Evolutionary conservation across 2,113 vertebrate genomes (phyloP).

Genomic region (Mustelus asterias): DNA sequence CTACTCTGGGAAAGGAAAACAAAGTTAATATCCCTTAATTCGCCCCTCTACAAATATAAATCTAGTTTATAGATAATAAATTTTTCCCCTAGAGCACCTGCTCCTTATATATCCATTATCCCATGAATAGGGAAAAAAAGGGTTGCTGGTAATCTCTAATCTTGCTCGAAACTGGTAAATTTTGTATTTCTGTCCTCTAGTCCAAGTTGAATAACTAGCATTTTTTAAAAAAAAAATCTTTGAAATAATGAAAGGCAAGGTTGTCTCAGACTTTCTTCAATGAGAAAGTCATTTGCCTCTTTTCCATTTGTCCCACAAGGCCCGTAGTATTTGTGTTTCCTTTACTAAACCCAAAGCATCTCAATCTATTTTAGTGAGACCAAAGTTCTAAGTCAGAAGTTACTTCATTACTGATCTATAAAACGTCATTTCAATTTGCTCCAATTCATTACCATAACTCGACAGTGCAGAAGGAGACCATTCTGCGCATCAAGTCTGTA

Average conservation of each 20-base stretch:
- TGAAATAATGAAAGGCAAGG: too few relatives aligned
- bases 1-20: background rate
- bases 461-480: too few relatives aligned
- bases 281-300: too few relatives aligned
- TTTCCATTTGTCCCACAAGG: background rate
- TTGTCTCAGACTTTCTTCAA: too few relatives aligned
- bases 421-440: background rate
- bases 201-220: background rate
- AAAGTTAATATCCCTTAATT: background rate
- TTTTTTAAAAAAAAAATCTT: background rate
- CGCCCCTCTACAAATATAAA: background rate
- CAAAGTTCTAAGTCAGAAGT: background rate
- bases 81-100: background rate
- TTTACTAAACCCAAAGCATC: background rate
- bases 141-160: background rate
- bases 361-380: background rate
- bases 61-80: background rate
- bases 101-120: background rate
- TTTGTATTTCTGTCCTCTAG: background rate
- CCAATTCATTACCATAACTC: background rate
- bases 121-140: background rate
- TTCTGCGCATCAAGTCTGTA: too few relatives aligned
- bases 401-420: background rate
- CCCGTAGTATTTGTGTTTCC: background rate
- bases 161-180: background rate